These are phyloP conservation scores for Hesperia comma DNA, from an alignment of 2,888 invertebrate species.

Conservation along the genomic window DNA sequence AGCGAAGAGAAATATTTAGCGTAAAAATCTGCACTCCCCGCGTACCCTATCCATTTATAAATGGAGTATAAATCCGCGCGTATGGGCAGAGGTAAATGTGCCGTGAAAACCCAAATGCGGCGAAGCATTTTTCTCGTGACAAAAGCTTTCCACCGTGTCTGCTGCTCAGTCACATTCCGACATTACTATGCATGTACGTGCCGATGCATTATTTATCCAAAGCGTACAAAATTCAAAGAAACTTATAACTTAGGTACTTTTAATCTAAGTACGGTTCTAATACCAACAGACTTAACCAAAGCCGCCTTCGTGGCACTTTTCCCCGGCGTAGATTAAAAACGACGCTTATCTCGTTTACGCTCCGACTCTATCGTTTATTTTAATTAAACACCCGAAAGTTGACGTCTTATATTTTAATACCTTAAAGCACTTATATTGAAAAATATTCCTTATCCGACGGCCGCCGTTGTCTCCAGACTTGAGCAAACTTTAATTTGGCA, in stretches of 20 bases:
- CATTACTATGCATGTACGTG: constrained; percentile 36
- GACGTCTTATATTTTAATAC: constrained; percentile 34
- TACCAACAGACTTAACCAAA: background rate
- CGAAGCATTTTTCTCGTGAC: constrained; percentile 73
- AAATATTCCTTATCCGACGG: constrained; percentile 42
- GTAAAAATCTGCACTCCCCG: constrained; percentile 67
- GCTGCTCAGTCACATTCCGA: constrained; percentile 51
- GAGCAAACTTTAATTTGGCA: constrained; percentile 76
- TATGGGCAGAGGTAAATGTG: constrained; percentile 74
- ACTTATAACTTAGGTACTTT: background rate
- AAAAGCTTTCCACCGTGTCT: constrained; percentile 70
- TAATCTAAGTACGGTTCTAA: background rate
- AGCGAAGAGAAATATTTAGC: constrained; percentile 55
- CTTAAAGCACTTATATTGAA: constrained; percentile 38
- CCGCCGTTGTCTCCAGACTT: constrained; percentile 58
- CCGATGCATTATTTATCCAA: background rate
- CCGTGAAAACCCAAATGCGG: constrained; percentile 73
- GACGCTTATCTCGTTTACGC: constrained; percentile 39
- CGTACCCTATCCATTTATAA: constrained; percentile 75
- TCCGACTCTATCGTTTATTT: constrained; percentile 20
- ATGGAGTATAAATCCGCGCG: constrained; percentile 72
- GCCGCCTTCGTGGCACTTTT: background rate
- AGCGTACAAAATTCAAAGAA: background rate
- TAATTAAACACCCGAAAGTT: constrained; percentile 32
- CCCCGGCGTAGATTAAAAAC: constrained; percentile 33